Percentiles rank a stretch among this genome's conserved stretches.
Conservation (phyloP, 2,113 vertebrate species). For the Pica pica region DNA sequence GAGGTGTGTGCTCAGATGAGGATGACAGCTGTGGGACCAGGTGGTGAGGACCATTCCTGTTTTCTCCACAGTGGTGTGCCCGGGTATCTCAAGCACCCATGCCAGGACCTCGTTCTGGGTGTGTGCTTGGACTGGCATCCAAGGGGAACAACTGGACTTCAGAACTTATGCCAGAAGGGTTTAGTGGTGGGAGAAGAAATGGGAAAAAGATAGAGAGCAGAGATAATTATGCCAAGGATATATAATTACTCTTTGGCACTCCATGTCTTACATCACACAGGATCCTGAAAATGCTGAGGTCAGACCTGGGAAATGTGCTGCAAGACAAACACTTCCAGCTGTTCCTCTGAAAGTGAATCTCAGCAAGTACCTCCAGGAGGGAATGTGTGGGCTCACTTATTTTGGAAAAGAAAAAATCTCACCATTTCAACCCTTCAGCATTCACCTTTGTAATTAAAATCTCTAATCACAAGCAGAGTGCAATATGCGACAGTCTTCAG, state of each 20-base stretch:
- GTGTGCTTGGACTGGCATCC: background rate
- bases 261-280: background rate
- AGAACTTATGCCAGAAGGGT: background rate
- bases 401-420: conserved; percentile 1
- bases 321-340: conserved; percentile 41
- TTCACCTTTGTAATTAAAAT: conserved; percentile 14
- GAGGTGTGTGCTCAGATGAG: background rate
- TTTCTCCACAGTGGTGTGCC: background rate
- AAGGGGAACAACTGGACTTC: background rate
- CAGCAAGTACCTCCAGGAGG: conserved; percentile 2
- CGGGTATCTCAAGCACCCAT: fast-evolving
- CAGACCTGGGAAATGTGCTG: conserved; percentile 31
- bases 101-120: fast-evolving
- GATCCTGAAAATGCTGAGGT: conserved; percentile 20
- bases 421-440: conserved; percentile 4
- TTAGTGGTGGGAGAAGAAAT: background rate
- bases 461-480: conserved; percentile 9
- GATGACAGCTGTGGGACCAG: background rate
- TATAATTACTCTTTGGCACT: conserved; percentile 8
- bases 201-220: background rate
- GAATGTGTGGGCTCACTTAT: background rate
- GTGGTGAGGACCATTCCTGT: background rate
- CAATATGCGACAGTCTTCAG: background rate
- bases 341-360: conserved; percentile 20
- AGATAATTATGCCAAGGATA: conserved; percentile 15